These are phyloP conservation scores for Andrena bicolor DNA, from an alignment of 2,888 invertebrate genomes.

Conservation along the genomic window DNA sequence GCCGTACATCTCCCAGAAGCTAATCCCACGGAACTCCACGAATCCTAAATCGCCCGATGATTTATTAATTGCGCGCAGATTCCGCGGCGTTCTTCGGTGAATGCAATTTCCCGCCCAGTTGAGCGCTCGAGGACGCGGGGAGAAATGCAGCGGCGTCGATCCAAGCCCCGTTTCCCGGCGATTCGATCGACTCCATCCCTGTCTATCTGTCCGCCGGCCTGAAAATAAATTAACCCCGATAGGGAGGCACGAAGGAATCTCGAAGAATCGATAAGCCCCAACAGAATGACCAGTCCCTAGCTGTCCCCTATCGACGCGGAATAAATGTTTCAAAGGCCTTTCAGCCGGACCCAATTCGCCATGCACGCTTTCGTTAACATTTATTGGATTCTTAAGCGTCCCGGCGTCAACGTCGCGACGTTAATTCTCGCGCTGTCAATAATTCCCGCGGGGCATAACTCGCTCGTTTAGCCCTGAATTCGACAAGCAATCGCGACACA, in stretches of 20 bases:
- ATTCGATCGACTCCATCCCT: slow-evolving; percentile 23
- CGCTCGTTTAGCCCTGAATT: slow-evolving; percentile 12
- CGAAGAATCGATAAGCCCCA: slow-evolving; percentile 58
- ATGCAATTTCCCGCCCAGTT: background rate
- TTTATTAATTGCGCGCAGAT: slow-evolving; percentile 18
- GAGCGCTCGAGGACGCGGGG: background rate
- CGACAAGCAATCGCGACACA: slow-evolving; percentile 17
- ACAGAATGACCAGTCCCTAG: slow-evolving; percentile 19
- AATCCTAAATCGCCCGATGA: background rate
- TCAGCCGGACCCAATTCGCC: slow-evolving; percentile 24
- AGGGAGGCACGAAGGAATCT: slow-evolving; percentile 55
- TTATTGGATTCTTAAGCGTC: slow-evolving; percentile 47
- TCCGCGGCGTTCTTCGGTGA: slow-evolving; percentile 1
- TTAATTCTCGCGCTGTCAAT: slow-evolving; percentile 24
- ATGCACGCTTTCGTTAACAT: slow-evolving; percentile 38
- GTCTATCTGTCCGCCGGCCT: slow-evolving; percentile 33
- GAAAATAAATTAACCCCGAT: slow-evolving; percentile 59
- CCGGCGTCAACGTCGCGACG: slow-evolving; percentile 13
- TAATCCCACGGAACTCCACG: background rate
- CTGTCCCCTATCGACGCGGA: slow-evolving; percentile 16
- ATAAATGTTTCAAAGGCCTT: slow-evolving; percentile 59
- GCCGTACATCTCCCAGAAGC: background rate
- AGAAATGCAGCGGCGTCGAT: background rate
- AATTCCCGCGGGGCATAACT: slow-evolving; percentile 21
- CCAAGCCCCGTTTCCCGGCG: slow-evolving; percentile 21